Conservation (phyloP, 2,113 vertebrate species). For the Dicaeum eximium region DNA sequence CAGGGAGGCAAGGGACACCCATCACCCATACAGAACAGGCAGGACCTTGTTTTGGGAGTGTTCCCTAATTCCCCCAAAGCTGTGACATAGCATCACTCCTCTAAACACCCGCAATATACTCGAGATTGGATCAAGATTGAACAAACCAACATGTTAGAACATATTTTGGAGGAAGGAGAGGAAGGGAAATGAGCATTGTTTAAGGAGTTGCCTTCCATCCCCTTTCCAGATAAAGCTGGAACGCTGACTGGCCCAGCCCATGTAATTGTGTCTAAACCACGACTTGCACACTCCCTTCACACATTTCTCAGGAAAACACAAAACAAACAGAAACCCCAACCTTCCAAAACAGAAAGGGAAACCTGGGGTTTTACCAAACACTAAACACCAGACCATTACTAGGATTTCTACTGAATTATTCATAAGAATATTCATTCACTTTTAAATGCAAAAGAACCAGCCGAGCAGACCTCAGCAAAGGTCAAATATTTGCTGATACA, state of each 20-base stretch:
- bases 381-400: neutral
- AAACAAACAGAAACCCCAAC: neutral
- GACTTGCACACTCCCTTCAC: neutral
- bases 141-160: neutral
- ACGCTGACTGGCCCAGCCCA: neutral
- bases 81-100: neutral
- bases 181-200: neutral
- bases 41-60: neutral
- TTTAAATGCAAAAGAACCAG: neutral
- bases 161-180: neutral
- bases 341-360: neutral
- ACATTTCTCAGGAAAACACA: conserved; percentile 2
- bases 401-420: neutral
- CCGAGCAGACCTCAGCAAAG: neutral
- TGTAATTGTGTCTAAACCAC: neutral
- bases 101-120: neutral
- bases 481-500: neutral
- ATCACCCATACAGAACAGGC: neutral
- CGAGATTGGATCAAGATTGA: neutral
- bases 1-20: neutral
- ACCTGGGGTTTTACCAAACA: neutral
- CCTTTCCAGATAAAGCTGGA: conserved; percentile 21
- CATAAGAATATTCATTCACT: neutral
- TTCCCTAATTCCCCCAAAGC: neutral
- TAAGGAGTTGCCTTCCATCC: conserved; percentile 48